These are phyloP conservation scores for Phrynocephalus vlangalii DNA, from an alignment of 2,797 vertebrate species.

Conservation along the genomic window DNA sequence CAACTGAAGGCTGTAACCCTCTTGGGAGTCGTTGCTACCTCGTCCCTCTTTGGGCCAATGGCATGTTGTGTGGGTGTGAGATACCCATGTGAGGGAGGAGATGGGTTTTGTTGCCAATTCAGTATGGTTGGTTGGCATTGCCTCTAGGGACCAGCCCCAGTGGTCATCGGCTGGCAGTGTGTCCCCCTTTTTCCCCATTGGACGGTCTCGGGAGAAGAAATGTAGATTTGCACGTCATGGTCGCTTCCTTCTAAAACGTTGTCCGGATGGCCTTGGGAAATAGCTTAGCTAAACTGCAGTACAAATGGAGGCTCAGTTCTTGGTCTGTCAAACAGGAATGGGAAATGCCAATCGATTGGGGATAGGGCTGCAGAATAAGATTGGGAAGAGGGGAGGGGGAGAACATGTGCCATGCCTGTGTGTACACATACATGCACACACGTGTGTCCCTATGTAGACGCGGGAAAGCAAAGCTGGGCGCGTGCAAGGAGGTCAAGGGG, in stretches of 20 bases:
- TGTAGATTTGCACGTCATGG: background rate
- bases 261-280: background rate
- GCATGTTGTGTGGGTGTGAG: no score
- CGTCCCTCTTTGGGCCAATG: no score
- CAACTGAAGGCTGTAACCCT: background rate
- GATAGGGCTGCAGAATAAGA: background rate
- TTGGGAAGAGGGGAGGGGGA: background rate
- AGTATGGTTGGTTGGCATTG: no score
- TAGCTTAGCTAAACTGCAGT: background rate
- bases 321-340: background rate
- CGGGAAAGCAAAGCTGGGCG: conserved; percentile 40
- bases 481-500: conserved; percentile 72
- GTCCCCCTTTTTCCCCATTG: background rate
- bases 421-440: background rate
- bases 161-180: no score
- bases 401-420: background rate
- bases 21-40: no score
- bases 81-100: no score
- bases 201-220: no score
- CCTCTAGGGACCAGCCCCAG: no score
- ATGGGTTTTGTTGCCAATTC: no score
- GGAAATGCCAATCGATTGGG: no score
- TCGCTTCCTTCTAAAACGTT: background rate
- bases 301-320: background rate
- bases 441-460: background rate